Evolutionary conservation across 2,888 invertebrate species (phyloP), one percentile per base, ranked within the genome.

Genomic region (Omphaloscelis lunosa): DNA sequence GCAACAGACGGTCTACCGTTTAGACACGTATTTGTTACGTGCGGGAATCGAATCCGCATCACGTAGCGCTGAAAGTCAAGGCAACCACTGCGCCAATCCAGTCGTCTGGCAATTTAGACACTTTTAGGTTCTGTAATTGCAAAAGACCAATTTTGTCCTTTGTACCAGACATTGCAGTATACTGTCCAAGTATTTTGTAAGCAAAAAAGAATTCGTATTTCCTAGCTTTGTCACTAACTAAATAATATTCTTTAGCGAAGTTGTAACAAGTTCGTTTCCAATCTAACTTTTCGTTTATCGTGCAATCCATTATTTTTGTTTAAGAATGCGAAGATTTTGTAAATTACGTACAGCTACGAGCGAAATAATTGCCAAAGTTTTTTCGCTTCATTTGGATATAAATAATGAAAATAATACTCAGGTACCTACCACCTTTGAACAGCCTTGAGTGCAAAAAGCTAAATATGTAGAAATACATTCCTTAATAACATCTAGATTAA

Each of bases 211-310:
- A 70, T 83, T 80, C 68, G 58, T 81, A 59, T 81, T 84, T 78
- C 71, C 81, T 86, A 86, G 78, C n/a, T 76, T 84, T 81, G 86
- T 83, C 86, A 85, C 86, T 86, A 84, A 89, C 88, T 80, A 84
- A 89, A 88, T 82, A 86, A 87, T 85, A 86, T 85, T 89, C 77
- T 84, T 89, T 88, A 84, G 77, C 85, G 79, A 90, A 91, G 88
- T 91, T 90, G 75, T 87, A 84, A 88, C 84, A 87, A 90, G 88
- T 90, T 90, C 86, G 88, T 90, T 91, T 92, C 90, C 92, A 93
- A 93, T 93, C 90, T 92, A 93, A 93, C 91, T 92, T 93, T 91
- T 87, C 90, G 90, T 90, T 91, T 90, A 92, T 92, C 92, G 90
- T 91, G 91, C 91, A 86, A 91, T 90, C 89, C 88, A 87, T 92